Conservation (phyloP, 64 coral and sea anemone species). For the Stichodactyla mertensii region DNA sequence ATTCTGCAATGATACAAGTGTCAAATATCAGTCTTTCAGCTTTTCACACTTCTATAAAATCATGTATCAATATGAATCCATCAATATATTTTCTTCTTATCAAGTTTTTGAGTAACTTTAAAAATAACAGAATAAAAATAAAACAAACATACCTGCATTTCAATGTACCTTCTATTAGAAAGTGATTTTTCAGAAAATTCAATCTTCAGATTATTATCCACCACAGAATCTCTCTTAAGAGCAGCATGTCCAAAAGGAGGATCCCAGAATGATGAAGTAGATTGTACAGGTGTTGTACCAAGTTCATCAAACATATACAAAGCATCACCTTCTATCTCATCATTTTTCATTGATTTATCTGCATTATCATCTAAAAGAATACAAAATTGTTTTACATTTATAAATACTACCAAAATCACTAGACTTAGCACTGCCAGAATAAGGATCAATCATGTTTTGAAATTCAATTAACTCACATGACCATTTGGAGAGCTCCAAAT, state of each 20-base stretch:
- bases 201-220: constrained; percentile 4
- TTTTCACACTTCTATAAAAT: no score
- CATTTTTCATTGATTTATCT: not conserved
- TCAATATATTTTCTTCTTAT: no score
- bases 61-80: no score
- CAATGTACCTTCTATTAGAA: constrained; percentile 7
- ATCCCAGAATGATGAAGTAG: not conserved
- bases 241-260: constrained; percentile 8
- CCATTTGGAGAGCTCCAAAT: no score
- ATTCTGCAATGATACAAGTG: not conserved
- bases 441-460: no score
- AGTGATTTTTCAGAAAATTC: constrained; percentile 1
- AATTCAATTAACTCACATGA: no score
- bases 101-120: no score
- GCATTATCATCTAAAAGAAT: not conserved
- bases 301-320: constrained; percentile 17
- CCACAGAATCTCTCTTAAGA: not conserved
- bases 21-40: no score
- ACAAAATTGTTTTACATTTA: not conserved
- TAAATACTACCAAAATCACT: no score
- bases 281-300: not conserved
- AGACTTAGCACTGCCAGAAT: no score
- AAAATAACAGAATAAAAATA: not conserved
- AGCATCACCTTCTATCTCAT: constrained; percentile 4
- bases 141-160: constrained; percentile 12